Evolutionary conservation across 53 echinoderm and acorn worm genomes (phyloP).

Genomic region (Arbacia lixula): DNA sequence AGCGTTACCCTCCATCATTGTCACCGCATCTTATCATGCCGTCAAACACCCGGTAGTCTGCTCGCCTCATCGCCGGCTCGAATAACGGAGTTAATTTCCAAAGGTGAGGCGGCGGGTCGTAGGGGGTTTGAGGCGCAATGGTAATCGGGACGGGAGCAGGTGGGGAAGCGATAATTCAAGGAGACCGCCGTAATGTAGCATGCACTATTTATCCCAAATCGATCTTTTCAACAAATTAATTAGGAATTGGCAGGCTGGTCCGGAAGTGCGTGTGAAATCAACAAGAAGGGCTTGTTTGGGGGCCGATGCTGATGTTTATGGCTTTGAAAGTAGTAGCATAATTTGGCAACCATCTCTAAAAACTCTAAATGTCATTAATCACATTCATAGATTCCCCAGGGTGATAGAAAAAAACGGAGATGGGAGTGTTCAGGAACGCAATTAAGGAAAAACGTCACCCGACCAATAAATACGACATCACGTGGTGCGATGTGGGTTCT

Average conservation of each 20-base stretch:
- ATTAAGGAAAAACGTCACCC: too few relatives aligned
- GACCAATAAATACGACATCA: too few relatives aligned
- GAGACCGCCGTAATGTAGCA: not conserved
- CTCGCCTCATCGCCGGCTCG: not conserved
- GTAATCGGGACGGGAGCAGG: not conserved
- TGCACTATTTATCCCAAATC: slow-evolving; percentile 3
- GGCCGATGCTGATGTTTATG: slow-evolving; percentile 17
- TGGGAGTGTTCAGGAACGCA: slow-evolving; percentile 21
- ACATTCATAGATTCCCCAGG: too few relatives aligned
- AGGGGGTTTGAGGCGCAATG: not conserved
- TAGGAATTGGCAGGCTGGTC: not conserved
- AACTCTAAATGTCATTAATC: not conserved
- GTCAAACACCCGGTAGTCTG: too few relatives aligned
- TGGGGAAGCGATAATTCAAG: slow-evolving; percentile 12
- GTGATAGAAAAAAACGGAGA: not conserved
- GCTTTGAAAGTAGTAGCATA: too few relatives aligned
- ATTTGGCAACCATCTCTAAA: slow-evolving; percentile 18
- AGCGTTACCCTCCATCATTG: slow-evolving; percentile 36
- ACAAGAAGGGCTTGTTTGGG: too few relatives aligned
- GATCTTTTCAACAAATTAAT: slow-evolving; percentile 41
- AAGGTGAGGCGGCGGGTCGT: slow-evolving; percentile 25
- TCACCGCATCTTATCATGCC: slow-evolving; percentile 6
- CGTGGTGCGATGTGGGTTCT: too few relatives aligned
- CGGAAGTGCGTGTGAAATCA: slow-evolving; percentile 24
- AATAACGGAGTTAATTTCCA: slow-evolving; percentile 34